Evolutionary conservation across 1,140 invertebrate species (phyloP), one percentile per base, ranked within the genome.

Genomic region (Heliconius hermathena): DNA sequence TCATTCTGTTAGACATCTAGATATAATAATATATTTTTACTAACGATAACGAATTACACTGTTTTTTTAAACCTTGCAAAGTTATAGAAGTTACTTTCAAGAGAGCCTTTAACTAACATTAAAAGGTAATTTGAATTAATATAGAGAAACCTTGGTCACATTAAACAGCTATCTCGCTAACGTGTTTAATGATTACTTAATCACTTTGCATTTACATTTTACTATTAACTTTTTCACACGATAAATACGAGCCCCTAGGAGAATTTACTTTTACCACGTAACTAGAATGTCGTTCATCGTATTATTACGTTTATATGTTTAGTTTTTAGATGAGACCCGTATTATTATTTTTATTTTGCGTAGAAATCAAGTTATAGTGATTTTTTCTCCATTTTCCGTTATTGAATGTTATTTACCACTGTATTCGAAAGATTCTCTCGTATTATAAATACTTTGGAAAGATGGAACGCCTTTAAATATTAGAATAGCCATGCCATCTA

Each of bases 171-270:
- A 72, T 72, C 71, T 20, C 3, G 36, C 36, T 72, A 38, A 72
- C 36, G 38, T 16, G 71, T 72, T 72, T 66, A 72, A 72, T 38
- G 71, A 72, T 72, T 72, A 72, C 36, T 72, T 72, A 72, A 72
- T 72, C 71, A 41, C 38, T 72, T 38, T n/a, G n/a, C 38, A 38
- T 72, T 36, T 41, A 72, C 71, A 41, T 38, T 72, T 36, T 11
- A 72, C 38, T 72, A 41, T 72, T 72, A 72, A 72, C 18, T 38
- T 72, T 38, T 72, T 72, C 71, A 72, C 71, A 72, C 71, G 71
- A 72, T 41, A 72, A 41, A 38, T 38, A 38, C 29, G 20, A 38
- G 8, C 54, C n/a, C 6, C 20, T 60, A 9, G 1, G 22, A 29
- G 60, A 26, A 66, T 66, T 13, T 29, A 66, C 60, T 29, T 66